Conservation (phyloP, 2,888 invertebrate genomes). For the Cyaniris semiargus region DNA sequence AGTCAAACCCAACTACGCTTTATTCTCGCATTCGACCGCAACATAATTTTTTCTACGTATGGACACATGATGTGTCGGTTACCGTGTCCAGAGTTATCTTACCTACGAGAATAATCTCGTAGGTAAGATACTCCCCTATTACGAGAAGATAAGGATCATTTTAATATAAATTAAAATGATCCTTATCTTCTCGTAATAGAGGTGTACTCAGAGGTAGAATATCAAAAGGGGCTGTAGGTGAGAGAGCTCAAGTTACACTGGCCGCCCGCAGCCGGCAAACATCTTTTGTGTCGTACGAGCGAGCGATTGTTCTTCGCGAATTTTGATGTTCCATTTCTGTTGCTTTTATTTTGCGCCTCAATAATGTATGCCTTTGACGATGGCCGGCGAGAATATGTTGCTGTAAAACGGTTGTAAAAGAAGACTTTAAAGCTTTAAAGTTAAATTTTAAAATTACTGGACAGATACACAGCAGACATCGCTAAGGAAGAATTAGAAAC, state of each 20-base stretch:
- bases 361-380: conserved; percentile 28
- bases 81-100: not conserved
- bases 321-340: conserved; percentile 52
- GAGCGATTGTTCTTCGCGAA: conserved; percentile 65
- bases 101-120: not conserved
- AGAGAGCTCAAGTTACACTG: conserved; percentile 51
- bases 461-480: no score
- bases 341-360: conserved; percentile 30
- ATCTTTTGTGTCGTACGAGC: conserved; percentile 66
- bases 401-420: not conserved
- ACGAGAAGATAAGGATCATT: no score
- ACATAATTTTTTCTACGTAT: not conserved
- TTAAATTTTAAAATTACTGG: no score
- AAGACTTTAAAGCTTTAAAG: not conserved
- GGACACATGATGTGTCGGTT: conserved; percentile 37
- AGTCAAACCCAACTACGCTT: not conserved
- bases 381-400: conserved; percentile 25
- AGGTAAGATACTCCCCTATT: no score
- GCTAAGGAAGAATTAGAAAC: no score
- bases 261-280: conserved; percentile 60
- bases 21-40: not conserved
- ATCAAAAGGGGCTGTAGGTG: conserved; percentile 30
- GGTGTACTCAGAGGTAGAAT: not conserved
- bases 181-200: not conserved
- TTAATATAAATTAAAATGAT: not conserved